Base-by-base conservation (phyloP, 2,888 invertebrate genomes). In the Cybosia mesomella region DNA sequence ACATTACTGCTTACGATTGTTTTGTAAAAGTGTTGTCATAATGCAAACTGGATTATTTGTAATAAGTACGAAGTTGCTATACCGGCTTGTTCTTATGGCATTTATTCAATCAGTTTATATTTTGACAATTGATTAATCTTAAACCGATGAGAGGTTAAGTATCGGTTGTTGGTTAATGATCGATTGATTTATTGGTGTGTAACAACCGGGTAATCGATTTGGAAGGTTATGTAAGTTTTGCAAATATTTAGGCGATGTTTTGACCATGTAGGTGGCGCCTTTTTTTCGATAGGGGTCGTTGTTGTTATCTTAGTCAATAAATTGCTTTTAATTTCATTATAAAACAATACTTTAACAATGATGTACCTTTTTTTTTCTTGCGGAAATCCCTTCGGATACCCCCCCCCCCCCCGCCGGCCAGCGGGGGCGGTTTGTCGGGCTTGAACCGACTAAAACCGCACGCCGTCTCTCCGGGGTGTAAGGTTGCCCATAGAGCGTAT, bases 61-160 rank as follows among this genome's bases (percentile, higher is more conserved):
- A 13, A 21, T 67, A 66, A 49, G 66, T 67, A 39, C 36, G 58
- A 9, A 28, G 11, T 73, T 71, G 71, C 64, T 49, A 13, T 73
- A 78, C 59, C 15, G n/a, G 53, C 66, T 34, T 55, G 15, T 24
- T 49, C 55, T 55, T n/a, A 3, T 10, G 39, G 24, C n/a, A 59
- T 58, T 70, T 68, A 78, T 72, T 79, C 67, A 70, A 71, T 69
- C 68, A 71, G 43, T 9, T 8, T 15, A 53, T 62, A 65, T 68
- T 28, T 58, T 68, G 73, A 77, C 73, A 70, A 62, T 66, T 67
- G 64, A 69, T 80, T 77, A 73, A 75, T 78, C 61, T 71, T 34
- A 36, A 68, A 66, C 32, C 53, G 61, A 74, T 74, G 72, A 53
- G 15, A n/a, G 49, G 49, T 49, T n/a, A 49, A 65, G 21, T 36